Conservation (phyloP, 2,113 vertebrate genomes). For the Aplodontia rufa region DNA sequence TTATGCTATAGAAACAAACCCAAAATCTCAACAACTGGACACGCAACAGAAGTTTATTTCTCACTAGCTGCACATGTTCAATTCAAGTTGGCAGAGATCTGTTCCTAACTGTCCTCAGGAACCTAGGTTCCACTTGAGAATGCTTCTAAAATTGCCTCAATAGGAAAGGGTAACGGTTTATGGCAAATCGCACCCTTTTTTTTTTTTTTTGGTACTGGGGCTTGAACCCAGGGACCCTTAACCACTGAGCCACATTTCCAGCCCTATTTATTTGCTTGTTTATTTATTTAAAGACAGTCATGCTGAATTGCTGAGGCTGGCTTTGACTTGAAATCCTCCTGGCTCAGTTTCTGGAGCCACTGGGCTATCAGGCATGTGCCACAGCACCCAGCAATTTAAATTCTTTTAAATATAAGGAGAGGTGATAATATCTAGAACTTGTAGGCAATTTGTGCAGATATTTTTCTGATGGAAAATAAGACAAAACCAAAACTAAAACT, state of each 20-base stretch:
- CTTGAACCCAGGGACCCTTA: too few relatives aligned
- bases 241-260: too few relatives aligned
- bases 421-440: background rate
- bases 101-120: background rate
- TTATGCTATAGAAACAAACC: background rate
- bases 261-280: too few relatives aligned
- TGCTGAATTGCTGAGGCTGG: too few relatives aligned
- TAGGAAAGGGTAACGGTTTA: background rate
- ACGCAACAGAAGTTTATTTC: background rate
- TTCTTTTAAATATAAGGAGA: background rate
- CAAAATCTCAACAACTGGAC: background rate
- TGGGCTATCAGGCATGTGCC: too few relatives aligned
- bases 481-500: conserved; percentile 16
- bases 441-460: background rate
- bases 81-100: background rate
- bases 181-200: background rate
- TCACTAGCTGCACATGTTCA: conserved; percentile 15
- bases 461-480: conserved; percentile 20
- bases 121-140: background rate
- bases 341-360: too few relatives aligned
- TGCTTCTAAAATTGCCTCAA: background rate
- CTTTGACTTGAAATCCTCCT: too few relatives aligned
- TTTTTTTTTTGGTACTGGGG: too few relatives aligned
- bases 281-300: too few relatives aligned
- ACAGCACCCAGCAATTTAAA: background rate